These are phyloP conservation scores for Ibidorhyncha struthersii DNA, from an alignment of 2,113 vertebrate species.

Conservation along the genomic window DNA sequence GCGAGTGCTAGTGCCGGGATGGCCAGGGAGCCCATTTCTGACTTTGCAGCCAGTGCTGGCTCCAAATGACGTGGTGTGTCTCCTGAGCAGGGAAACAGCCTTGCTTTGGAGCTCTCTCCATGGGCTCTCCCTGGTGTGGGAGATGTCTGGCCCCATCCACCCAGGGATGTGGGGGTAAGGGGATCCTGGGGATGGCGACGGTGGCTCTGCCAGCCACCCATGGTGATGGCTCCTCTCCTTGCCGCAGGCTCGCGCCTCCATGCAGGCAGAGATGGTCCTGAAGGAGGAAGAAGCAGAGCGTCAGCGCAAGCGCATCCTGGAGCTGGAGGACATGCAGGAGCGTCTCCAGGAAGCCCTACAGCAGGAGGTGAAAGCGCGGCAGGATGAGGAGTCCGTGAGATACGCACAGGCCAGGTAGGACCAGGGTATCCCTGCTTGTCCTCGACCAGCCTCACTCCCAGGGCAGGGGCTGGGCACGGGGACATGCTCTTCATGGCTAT, in stretches of 20 bases:
- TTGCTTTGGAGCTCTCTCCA: not conserved
- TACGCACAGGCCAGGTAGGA: conserved; percentile 88
- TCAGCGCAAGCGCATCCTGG: conserved; percentile 88
- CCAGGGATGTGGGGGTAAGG: rapidly evolving
- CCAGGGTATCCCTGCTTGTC: not conserved
- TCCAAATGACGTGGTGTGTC: not conserved
- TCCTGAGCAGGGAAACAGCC: not conserved
- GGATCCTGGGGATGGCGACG: rapidly evolving
- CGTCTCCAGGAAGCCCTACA: conserved; percentile 89
- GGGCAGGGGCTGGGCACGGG: not conserved
- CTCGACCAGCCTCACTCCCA: rapidly evolving
- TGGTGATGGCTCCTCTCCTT: not conserved
- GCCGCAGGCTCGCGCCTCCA: conserved; percentile 86
- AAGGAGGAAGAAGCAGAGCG: conserved; percentile 89
- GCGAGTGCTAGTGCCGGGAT: not conserved
- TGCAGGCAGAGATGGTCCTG: conserved; percentile 93
- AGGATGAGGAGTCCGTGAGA: conserved; percentile 88
- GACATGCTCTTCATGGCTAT: not conserved
- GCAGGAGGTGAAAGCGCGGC: conserved; percentile 90
- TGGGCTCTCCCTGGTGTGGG: not conserved
- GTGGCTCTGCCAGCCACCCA: not conserved
- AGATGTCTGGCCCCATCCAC: not conserved
- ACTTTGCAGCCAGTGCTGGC: not conserved
- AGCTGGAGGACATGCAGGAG: conserved; percentile 94
- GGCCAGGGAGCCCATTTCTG: not conserved